Percentiles rank a stretch among this genome's conserved stretches.
phyloP scores from a whole-genome alignment of 2,888 invertebrate species.

The Dascillus cervinus region DNA sequence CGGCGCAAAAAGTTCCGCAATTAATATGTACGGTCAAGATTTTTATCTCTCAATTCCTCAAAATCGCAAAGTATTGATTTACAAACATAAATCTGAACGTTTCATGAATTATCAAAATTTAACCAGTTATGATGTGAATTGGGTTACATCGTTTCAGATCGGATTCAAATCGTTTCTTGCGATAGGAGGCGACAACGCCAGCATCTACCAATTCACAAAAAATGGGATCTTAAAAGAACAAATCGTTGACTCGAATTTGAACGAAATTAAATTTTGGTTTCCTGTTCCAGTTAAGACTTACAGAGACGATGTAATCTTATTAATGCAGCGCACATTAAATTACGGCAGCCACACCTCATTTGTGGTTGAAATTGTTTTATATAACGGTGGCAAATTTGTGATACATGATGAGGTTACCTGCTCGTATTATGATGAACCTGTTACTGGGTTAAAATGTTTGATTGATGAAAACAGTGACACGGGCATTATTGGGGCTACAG shows the following conservation, averaged over 20 bases:
- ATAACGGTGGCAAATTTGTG: constrained; percentile 32
- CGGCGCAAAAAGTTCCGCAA: constrained; percentile 26
- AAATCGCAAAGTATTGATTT: constrained; percentile 26
- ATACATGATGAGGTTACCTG: constrained; percentile 38
- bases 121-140: constrained; percentile 23
- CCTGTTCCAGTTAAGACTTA: constrained; percentile 39
- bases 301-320: constrained; percentile 41
- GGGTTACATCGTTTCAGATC: constrained; percentile 33
- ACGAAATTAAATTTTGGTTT: constrained; percentile 33
- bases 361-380: constrained; percentile 32
- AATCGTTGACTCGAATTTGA: constrained; percentile 27
- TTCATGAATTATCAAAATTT: constrained; percentile 28
- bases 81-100: constrained; percentile 23
- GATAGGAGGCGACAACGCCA: constrained; percentile 32
- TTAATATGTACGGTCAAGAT: constrained; percentile 23
- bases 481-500: constrained; percentile 29
- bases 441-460: constrained; percentile 31
- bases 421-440: constrained; percentile 28
- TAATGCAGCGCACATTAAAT: constrained; percentile 36
- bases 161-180: constrained; percentile 37
- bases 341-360: constrained; percentile 28
- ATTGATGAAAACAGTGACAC: constrained; percentile 22
- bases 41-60: constrained; percentile 33
- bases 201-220: constrained; percentile 32
- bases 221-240: constrained; percentile 22